Evolutionary conservation across 2,888 invertebrate genomes (phyloP), one percentile per base, ranked within the genome.

Genomic region (Nemurella pictetii): DNA sequence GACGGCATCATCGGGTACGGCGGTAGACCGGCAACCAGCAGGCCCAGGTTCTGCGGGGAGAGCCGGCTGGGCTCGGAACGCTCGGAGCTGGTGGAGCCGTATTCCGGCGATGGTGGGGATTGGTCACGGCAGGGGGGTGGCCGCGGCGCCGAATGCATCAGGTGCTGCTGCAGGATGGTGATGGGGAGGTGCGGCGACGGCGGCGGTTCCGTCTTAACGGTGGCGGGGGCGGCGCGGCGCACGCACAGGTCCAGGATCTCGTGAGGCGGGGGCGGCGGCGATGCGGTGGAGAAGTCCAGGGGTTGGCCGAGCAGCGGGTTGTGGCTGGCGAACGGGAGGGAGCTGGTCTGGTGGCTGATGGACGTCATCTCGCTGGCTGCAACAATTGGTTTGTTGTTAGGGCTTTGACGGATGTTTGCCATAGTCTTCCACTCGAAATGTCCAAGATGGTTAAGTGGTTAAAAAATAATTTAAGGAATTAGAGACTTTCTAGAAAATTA

Each of bases 221-320:
- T 7, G 28, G 2, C 25, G 4, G 55, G 29, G 12, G 26, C 72
- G 29, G 9, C 26, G 3, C 82, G 82, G 7, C 80, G 32, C 15
- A 85, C 74, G 32, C 82, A 85, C 3, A 85, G 75, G 75, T 85
- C 85, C 9, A 85, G 82, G 30, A 84, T 84, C 15, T 84, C 84
- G 25, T 84, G 84, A 12, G 84, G 75, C 2, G 72, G 55, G 25
- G 12, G 25, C 1, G 82, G 55, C 55, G 82, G 82, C 0, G 82
- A 36, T 0, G 83, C 32, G 0, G 35, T 77, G 30, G 84, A 84
- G 77, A 75, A 84, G 77, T 84, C 84, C 4, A 84, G 84, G 20
- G 84, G 84, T 12, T 82, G 82, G 36, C 35, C 20, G 28, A 28
- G n/a, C 28, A 55, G 26, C 26, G 12, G 55, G 82, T 27, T 72